Evolutionary conservation across 2,113 vertebrate genomes (phyloP), one percentile per base, ranked within the genome.

Genomic region (Telmatochromis bifrenatus): DNA sequence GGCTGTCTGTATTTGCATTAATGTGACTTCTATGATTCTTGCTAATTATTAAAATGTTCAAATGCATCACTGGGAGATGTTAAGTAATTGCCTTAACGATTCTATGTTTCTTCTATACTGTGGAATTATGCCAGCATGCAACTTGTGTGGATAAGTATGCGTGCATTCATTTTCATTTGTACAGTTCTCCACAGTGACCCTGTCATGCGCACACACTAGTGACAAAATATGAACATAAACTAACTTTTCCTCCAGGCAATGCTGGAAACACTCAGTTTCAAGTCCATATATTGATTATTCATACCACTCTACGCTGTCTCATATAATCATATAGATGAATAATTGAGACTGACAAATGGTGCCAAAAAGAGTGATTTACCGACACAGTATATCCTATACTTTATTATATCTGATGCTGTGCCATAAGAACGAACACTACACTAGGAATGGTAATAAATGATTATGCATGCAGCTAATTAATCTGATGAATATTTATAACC

Each of bases 401-500:
- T 95, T 96, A 94, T 95, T 94, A 94, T 92, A 92, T 94, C 88
- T 93, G 93, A 95, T 94, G 85, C 91, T 79, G 87, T 93, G 90
- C 91, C 88, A 90, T 90, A 94, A 84, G 91, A 93, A 77, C 51
- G 91, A 94, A 94, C 91, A 89, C 91, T 87, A 94, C 88, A 86
- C 92, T 55, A 95, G 87, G 86, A 95, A 94, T 94, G 91, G 94
- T 94, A 95, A 94, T 94, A 95, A 96, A 96, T 96, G 93, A 96
- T 95, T 96, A 94, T 96, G 95, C 94, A 95, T 96, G 94, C 94
- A 92, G 94, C 94, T 96, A 96, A 96, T 96, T 95, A 95, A 95
- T 95, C 93, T 93, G 93, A 96, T 96, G 95, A 96, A 96, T 96
- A 95, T 96, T 96, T 95, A 96, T 96, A 96, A 95, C 93, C 94